phyloP scores from a whole-genome alignment of 2,888 invertebrate genomes.

The Noctua fimbriata region DNA sequence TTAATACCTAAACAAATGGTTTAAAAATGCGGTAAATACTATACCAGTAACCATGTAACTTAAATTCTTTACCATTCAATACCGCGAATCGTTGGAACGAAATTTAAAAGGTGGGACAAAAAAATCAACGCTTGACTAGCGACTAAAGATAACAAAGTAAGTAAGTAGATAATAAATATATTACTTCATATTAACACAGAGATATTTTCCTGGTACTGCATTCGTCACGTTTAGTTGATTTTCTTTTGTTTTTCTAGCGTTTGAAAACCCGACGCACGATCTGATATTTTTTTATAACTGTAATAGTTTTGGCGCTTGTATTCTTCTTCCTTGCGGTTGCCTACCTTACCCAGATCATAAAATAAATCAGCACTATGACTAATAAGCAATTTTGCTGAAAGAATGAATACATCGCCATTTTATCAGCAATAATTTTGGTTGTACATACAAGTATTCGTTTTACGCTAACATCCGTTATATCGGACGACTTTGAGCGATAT shows the following conservation, averaged over 20 bases:
- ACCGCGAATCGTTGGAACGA: conserved; percentile 27
- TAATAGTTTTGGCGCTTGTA: not conserved
- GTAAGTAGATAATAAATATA: not conserved
- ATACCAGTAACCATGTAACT: conserved; percentile 18
- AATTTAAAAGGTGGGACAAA: conserved; percentile 31
- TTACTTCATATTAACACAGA: not conserved
- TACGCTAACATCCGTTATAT: conserved; percentile 47
- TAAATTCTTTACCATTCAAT: conserved; percentile 28
- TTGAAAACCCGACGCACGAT: conserved; percentile 3
- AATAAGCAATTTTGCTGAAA: not conserved
- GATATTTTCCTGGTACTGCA: not conserved
- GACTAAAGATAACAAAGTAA: conserved; percentile 19
- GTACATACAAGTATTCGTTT: conserved; percentile 5
- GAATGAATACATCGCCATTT: not conserved
- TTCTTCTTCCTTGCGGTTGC: not conserved
- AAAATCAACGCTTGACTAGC: conserved; percentile 23
- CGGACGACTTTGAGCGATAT: conserved; percentile 51
- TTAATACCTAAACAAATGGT: conserved; percentile 45
- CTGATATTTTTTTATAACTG: not conserved
- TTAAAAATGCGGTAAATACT: conserved; percentile 43
- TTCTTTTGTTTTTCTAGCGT: conserved; percentile 31
- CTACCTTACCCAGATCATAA: not conserved
- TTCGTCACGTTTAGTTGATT: not conserved
- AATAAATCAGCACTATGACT: not conserved
- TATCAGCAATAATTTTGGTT: conserved; percentile 36